Conservation (phyloP, 2,888 invertebrate genomes). For the Gari tellinella region DNA sequence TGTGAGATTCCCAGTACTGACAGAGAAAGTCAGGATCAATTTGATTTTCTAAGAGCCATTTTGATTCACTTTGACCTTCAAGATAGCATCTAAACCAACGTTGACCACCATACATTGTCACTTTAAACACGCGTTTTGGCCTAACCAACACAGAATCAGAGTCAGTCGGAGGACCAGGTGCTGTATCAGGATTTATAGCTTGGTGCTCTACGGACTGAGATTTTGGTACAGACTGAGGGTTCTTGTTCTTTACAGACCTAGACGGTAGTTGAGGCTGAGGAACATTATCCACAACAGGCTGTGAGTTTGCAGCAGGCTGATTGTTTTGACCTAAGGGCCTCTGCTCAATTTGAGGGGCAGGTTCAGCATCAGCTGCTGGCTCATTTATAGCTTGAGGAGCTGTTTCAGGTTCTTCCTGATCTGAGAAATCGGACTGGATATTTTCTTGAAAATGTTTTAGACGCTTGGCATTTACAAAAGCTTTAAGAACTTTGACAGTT, state of each 20-base stretch:
- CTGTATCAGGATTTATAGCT: neutral
- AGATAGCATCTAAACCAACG: constrained; percentile 10
- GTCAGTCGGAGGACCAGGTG: constrained; percentile 2
- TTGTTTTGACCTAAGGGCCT: too few relatives aligned
- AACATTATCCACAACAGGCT: neutral
- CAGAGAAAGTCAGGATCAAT: constrained; percentile 6
- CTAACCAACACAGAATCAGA: constrained; percentile 3
- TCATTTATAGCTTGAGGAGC: neutral
- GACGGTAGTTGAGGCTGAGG: neutral
- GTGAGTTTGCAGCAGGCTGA: too few relatives aligned
- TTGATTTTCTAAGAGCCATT: constrained; percentile 4
- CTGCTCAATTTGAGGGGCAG: constrained; percentile 1
- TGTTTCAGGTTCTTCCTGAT: neutral
- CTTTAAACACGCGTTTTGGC: constrained; percentile 4
- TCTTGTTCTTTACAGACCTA: constrained; percentile 6
- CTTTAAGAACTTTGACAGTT: neutral
- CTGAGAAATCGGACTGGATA: neutral
- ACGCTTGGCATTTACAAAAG: constrained; percentile 4
- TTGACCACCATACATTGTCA: constrained; percentile 4
- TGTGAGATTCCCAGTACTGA: constrained; percentile 10
- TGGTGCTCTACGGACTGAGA: too few relatives aligned
- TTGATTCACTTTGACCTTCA: constrained; percentile 3
- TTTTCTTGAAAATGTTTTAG: constrained; percentile 6
- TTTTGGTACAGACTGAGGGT: constrained; percentile 7
- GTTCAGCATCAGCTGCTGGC: constrained; percentile 5